These are phyloP conservation scores for Microtus ochrogaster DNA, from an alignment of 2,113 vertebrate species.

Conservation along the genomic window DNA sequence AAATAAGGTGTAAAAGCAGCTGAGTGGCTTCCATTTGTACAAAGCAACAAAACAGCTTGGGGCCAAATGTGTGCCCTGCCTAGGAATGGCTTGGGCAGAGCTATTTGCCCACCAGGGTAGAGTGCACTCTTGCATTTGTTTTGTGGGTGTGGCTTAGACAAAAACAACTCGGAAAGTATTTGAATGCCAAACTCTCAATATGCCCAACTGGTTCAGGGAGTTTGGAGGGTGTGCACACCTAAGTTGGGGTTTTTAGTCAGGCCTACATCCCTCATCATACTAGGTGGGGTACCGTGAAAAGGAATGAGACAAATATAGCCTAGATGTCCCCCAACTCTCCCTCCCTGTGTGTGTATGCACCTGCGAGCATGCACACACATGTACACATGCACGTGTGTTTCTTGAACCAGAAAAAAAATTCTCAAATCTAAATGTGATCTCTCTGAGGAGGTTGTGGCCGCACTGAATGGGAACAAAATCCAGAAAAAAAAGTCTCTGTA, in stretches of 20 bases:
- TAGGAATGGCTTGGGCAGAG: slow-evolving; percentile 26
- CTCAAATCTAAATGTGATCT: background rate
- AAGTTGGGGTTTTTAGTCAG: slow-evolving; percentile 26
- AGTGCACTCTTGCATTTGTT: slow-evolving; percentile 50
- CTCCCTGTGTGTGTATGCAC: background rate
- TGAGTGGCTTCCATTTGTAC: slow-evolving; percentile 76
- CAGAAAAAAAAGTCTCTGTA: background rate
- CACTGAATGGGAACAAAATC: background rate
- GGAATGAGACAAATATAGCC: background rate
- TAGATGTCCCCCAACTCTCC: background rate
- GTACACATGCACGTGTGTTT: too few relatives aligned
- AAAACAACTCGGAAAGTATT: slow-evolving; percentile 63
- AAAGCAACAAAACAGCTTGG: slow-evolving; percentile 74
- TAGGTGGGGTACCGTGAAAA: background rate
- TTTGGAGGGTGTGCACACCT: slow-evolving; percentile 46
- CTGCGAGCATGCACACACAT: too few relatives aligned
- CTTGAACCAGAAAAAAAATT: background rate
- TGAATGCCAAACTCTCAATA: slow-evolving; percentile 71
- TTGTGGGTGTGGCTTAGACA: slow-evolving; percentile 69
- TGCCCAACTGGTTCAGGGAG: slow-evolving; percentile 69
- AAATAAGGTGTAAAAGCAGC: slow-evolving; percentile 73
- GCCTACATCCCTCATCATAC: background rate
- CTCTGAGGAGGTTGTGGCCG: background rate
- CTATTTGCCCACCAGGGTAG: slow-evolving; percentile 57
- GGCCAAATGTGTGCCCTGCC: slow-evolving; percentile 57